These are phyloP conservation scores for Podabrus alpinus DNA, from an alignment of 2,888 invertebrate genomes.

Conservation along the genomic window DNA sequence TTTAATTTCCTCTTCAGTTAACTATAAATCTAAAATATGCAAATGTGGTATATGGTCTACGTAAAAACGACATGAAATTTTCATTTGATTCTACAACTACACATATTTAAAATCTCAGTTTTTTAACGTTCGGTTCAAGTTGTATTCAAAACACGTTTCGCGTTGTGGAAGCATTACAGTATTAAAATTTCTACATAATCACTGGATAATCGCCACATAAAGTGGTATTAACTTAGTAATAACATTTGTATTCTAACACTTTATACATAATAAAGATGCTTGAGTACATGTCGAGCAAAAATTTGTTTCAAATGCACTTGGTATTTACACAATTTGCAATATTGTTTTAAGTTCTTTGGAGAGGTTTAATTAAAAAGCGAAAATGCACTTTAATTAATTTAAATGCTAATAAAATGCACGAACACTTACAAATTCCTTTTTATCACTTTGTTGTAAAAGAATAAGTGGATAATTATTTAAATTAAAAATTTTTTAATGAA, in stretches of 20 bases:
- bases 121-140: constrained; percentile 50
- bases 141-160: constrained; percentile 47
- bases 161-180: constrained; percentile 44
- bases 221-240: constrained; percentile 37
- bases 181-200: constrained; percentile 49
- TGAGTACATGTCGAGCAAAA: background rate
- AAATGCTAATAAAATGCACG: background rate
- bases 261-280: constrained; percentile 2
- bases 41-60: background rate
- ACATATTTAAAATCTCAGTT: constrained; percentile 46
- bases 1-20: background rate
- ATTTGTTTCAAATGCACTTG: background rate
- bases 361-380: background rate
- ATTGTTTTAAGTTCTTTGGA: background rate
- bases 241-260: constrained; percentile 17
- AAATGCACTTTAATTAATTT: background rate
- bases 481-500: constrained; percentile 1
- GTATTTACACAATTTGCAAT: background rate
- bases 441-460: background rate
- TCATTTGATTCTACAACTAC: constrained; percentile 13
- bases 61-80: background rate
- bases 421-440: background rate
- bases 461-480: constrained; percentile 1
- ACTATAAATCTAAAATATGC: background rate
- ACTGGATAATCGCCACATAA: constrained; percentile 46